These are phyloP conservation scores for Amphiprion ocellaris DNA, from an alignment of 2,113 vertebrate species.

Conservation along the genomic window DNA sequence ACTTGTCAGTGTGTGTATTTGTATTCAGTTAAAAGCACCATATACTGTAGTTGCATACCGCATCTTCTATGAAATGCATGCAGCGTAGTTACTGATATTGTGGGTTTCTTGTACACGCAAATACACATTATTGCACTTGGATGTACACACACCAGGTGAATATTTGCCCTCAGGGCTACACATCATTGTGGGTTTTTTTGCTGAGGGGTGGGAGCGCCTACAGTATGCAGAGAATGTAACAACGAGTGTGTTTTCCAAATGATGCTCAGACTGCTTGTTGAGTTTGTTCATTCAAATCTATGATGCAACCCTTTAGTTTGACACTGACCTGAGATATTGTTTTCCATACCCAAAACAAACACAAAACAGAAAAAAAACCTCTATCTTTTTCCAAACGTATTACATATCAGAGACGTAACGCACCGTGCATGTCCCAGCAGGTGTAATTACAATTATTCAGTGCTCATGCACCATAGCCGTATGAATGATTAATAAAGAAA, in stretches of 20 bases:
- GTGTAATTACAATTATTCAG: conserved; percentile 76
- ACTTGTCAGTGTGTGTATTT: conserved; percentile 51
- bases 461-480: conserved; percentile 51
- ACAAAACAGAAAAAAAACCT: conserved; percentile 11
- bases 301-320: conserved; percentile 20
- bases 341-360: not conserved
- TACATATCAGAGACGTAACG: conserved; percentile 44
- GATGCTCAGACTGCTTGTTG: conserved; percentile 26
- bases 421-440: conserved; percentile 71
- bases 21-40: conserved; percentile 68
- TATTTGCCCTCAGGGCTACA: conserved; percentile 72
- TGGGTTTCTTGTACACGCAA: conserved; percentile 49
- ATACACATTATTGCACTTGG: conserved; percentile 46
- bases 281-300: conserved; percentile 32
- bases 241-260: conserved; percentile 27
- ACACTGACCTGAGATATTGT: not conserved
- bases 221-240: conserved; percentile 51
- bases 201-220: not conserved
- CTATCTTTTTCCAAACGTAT: conserved; percentile 6
- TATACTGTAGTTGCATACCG: conserved; percentile 57
- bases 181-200: conserved; percentile 61
- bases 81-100: conserved; percentile 56
- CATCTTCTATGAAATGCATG: conserved; percentile 56
- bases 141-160: conserved; percentile 49
- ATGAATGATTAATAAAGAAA: conserved; percentile 79